These are phyloP conservation scores for Cephus spinipes DNA, from an alignment of 2,888 invertebrate species.

Conservation along the genomic window DNA sequence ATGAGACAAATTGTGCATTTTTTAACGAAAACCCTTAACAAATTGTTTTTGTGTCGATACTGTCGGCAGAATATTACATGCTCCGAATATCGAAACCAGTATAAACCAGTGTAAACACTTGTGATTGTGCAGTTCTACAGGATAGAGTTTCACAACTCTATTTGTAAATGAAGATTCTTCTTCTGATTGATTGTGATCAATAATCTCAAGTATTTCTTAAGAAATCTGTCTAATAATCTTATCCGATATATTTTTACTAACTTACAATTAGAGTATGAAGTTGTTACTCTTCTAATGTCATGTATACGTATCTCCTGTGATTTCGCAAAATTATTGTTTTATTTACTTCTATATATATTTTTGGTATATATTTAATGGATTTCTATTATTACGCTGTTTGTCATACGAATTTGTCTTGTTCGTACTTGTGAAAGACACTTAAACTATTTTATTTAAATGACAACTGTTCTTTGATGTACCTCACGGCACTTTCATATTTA, in stretches of 20 bases:
- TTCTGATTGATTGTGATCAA: not conserved
- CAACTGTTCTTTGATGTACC: not conserved
- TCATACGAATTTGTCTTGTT: not conserved
- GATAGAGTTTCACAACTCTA: not conserved
- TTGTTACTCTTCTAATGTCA: not conserved
- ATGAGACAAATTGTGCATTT: not conserved
- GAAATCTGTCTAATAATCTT: not conserved
- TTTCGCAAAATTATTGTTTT: not conserved
- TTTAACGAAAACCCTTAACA: not conserved
- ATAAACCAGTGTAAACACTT: not conserved
- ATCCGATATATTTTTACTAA: not conserved
- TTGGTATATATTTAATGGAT: not conserved
- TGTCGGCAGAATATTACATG: not conserved
- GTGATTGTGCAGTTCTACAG: not conserved
- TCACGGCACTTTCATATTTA: not conserved
- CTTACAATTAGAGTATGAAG: not conserved
- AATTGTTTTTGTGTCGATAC: not conserved
- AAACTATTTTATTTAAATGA: not conserved
- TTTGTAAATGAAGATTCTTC: not conserved
- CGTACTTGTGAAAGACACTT: not conserved
- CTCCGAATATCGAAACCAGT: not conserved
- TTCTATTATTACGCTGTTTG: not conserved
- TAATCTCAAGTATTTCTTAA: not conserved
- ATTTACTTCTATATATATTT: not conserved
- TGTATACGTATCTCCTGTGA: not conserved